Percentiles rank a stretch among this genome's conserved stretches.
phyloP scores from a whole-genome alignment of 2,797 vertebrate genomes.

The Xenops minutus region DNA sequence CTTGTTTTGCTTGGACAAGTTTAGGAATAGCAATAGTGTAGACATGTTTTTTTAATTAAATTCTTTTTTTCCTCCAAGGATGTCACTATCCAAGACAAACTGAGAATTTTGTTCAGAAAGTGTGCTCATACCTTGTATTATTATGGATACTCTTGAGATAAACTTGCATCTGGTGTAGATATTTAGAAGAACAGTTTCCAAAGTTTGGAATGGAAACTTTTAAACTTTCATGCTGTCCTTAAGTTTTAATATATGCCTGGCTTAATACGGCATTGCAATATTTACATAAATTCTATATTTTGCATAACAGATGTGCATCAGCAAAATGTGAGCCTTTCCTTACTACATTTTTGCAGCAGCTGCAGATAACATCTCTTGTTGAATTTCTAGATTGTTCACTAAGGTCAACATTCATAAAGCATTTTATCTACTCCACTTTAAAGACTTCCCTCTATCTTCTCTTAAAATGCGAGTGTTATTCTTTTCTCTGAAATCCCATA shows the following conservation, averaged over 20 bases:
- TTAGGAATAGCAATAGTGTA: not conserved
- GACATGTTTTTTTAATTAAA: slow-evolving; percentile 5
- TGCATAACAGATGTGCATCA: not conserved
- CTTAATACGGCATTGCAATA: not conserved
- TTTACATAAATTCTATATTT: not conserved
- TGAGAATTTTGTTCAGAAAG: not conserved
- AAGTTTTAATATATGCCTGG: not conserved
- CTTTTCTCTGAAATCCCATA: not conserved
- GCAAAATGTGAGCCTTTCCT: not conserved
- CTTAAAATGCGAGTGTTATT: not conserved
- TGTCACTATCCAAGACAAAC: not conserved
- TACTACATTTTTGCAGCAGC: not conserved
- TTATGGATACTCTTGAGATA: not conserved
- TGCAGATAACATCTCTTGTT: not conserved
- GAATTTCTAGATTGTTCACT: not conserved
- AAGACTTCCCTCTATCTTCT: not conserved
- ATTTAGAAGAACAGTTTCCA: not conserved
- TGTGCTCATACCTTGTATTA: not conserved
- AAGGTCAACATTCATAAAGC: not conserved
- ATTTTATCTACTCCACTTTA: not conserved
- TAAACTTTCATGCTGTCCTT: not conserved
- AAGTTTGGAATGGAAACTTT: not conserved
- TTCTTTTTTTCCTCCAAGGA: slow-evolving; percentile 5
- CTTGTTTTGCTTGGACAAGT: not conserved
- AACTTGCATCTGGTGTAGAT: not conserved